These are phyloP conservation scores for Trichacis sp. DNA, from an alignment of 2,888 invertebrate genomes.

Conservation along the genomic window DNA sequence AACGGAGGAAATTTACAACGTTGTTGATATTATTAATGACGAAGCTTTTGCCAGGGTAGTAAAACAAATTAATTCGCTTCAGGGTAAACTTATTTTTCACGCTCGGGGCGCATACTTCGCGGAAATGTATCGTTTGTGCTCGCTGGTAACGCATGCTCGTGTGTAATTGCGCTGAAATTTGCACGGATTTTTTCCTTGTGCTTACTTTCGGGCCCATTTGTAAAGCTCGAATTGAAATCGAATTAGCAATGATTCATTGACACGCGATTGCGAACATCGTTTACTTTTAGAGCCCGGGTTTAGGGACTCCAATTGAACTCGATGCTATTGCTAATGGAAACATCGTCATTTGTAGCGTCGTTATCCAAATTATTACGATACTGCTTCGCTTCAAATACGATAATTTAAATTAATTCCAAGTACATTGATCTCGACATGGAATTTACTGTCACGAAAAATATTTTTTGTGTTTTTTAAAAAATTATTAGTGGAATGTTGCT, in stretches of 20 bases:
- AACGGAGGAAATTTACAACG: conserved; percentile 3
- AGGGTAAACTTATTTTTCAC: conserved; percentile 10
- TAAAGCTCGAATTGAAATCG: conserved; percentile 26
- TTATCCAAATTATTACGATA: conserved; percentile 24
- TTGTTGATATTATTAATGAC: conserved; percentile 10
- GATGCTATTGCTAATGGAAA: conserved; percentile 43
- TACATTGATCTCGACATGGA: too few relatives aligned
- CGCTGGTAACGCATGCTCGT: conserved; percentile 5
- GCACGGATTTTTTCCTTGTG: neutral
- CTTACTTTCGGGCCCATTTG: neutral
- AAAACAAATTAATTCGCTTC: conserved; percentile 10
- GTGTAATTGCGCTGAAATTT: conserved; percentile 8
- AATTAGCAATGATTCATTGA: conserved; percentile 38
- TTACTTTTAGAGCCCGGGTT: conserved; percentile 35
- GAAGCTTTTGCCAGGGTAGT: conserved; percentile 1
- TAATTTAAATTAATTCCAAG: too few relatives aligned
- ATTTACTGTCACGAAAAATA: too few relatives aligned
- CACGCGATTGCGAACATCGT: conserved; percentile 36
- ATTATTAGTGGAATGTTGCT: too few relatives aligned
- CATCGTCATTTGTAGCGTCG: conserved; percentile 33
- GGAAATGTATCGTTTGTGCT: conserved; percentile 3
- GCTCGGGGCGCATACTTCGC: neutral
- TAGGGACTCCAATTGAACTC: conserved; percentile 33
- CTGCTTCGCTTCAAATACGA: neutral
- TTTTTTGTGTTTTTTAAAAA: too few relatives aligned